A percentile compares a stretch with the other conserved stretches of the same genome.
These are phyloP conservation scores for Caenorhabditis japonica DNA, from an alignment of 2,888 invertebrate genomes.

Conservation along the genomic window DNA sequence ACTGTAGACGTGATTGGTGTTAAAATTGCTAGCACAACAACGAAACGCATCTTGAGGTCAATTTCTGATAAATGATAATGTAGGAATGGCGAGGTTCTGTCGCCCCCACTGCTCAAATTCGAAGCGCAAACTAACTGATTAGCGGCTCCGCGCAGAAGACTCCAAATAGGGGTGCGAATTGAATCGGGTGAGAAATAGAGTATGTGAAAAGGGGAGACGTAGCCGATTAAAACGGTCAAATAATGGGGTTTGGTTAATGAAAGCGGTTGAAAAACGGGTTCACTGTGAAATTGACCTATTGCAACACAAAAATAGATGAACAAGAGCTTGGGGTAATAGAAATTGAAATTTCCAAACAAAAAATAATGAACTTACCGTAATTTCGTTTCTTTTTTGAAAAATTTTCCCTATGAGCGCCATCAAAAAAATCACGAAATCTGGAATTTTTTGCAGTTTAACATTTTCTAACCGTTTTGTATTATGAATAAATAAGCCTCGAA, in stretches of 20 bases:
- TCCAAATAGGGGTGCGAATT: conserved; percentile 41
- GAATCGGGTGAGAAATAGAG: conserved; percentile 1
- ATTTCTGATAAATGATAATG: conserved; percentile 7
- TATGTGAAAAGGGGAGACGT: conserved; percentile 6
- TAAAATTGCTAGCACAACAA: neutral
- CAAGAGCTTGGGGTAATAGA: no score
- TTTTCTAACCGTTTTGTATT: no score
- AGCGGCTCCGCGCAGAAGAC: conserved; percentile 22
- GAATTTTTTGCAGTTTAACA: no score
- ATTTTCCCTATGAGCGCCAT: no score
- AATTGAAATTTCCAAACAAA: no score
- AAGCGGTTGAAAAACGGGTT: no score
- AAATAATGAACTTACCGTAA: no score
- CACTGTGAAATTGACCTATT: no score
- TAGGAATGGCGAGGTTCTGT: conserved; percentile 18
- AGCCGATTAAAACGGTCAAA: conserved; percentile 26
- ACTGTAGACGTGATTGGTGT: neutral
- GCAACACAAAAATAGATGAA: no score
- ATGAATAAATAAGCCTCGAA: no score
- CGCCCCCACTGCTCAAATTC: conserved; percentile 23
- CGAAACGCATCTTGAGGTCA: neutral
- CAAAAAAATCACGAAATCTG: no score
- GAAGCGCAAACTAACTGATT: conserved; percentile 47
- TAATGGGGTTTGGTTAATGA: conserved; percentile 28
- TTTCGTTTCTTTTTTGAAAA: no score